These are phyloP conservation scores for Chitala chitala DNA, from an alignment of 2,113 vertebrate species.

Conservation along the genomic window DNA sequence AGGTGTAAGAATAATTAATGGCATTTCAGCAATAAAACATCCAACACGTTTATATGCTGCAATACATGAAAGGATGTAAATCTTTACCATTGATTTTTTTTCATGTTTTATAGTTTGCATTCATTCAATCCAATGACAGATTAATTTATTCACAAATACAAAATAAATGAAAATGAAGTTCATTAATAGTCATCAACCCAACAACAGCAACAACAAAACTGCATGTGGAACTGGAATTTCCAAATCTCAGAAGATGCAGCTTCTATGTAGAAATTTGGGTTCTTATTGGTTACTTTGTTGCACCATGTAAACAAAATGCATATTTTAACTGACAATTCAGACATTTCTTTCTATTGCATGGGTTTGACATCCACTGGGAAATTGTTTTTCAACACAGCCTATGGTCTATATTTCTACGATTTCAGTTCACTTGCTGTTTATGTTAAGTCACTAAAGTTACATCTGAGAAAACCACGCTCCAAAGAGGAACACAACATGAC, in stretches of 20 bases:
- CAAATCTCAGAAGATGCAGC: not conserved
- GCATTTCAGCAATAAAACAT: not conserved
- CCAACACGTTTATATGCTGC: not conserved
- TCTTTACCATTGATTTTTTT: not conserved
- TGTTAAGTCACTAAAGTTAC: constrained; percentile 2
- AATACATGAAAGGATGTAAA: not conserved
- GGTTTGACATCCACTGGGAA: not conserved
- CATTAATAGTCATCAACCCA: not conserved
- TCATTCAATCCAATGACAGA: too few relatives aligned
- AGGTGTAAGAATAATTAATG: not conserved
- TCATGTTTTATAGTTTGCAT: not conserved
- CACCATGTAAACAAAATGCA: too few relatives aligned
- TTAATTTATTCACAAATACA: not conserved
- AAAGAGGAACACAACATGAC: not conserved
- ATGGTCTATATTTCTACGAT: constrained; percentile 1
- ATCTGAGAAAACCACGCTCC: not conserved
- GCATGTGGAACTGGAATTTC: not conserved
- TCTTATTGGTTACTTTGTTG: not conserved
- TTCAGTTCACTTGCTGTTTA: not conserved
- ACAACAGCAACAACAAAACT: not conserved
- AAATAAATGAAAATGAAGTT: not conserved
- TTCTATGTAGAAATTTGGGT: not conserved
- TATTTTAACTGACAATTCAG: not conserved
- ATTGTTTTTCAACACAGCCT: not conserved
- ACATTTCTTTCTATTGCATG: not conserved